Conservation (phyloP, 2,113 vertebrate species). For the Phyllopteryx taeniolatus region DNA sequence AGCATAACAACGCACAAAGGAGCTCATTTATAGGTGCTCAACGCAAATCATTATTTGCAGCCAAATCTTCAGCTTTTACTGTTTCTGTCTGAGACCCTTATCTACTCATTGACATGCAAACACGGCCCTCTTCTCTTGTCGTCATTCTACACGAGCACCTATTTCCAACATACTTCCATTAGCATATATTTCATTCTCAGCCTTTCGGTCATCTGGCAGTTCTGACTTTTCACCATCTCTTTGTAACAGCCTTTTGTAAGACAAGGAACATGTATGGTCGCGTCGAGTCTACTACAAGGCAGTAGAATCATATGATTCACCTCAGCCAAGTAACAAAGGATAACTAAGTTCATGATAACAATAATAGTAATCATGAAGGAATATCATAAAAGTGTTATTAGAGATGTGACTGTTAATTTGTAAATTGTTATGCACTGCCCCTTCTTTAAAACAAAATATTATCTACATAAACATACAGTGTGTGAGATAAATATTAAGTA, state of each 20-base stretch:
- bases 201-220: neutral
- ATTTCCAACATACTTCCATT: constrained; percentile 1
- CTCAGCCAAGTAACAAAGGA: too few relatives aligned
- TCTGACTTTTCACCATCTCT: neutral
- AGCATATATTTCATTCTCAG: constrained; percentile 3
- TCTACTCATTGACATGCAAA: constrained; percentile 10
- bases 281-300: neutral
- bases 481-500: too few relatives aligned
- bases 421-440: too few relatives aligned
- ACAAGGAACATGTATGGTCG: neutral
- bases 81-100: constrained; percentile 6
- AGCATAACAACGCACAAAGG: neutral
- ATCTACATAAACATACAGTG: too few relatives aligned
- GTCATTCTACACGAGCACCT: constrained; percentile 1
- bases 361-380: too few relatives aligned
- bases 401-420: too few relatives aligned
- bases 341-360: too few relatives aligned
- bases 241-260: neutral
- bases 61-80: neutral
- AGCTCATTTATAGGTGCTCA: neutral
- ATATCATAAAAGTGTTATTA: too few relatives aligned
- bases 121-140: constrained; percentile 1
- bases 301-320: neutral
- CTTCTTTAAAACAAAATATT: too few relatives aligned
- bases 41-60: neutral